Evolutionary conservation across 2,113 vertebrate species (phyloP).

Genomic region (Boulengeromyrus knoepffleri): DNA sequence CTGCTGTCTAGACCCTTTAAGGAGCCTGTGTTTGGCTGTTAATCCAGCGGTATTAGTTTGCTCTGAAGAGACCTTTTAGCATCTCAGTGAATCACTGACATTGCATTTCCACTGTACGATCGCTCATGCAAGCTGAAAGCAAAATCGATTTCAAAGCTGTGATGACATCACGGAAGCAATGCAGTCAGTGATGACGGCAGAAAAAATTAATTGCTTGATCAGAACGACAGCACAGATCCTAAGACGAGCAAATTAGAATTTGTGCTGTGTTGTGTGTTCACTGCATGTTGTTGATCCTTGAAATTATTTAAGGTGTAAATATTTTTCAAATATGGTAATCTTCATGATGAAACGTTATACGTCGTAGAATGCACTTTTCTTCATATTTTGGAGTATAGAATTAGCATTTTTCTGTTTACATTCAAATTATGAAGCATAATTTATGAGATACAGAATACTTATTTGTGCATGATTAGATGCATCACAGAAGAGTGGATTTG

Average conservation of each 20-base stretch:
- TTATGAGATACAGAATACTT: not conserved
- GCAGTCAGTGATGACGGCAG: not conserved
- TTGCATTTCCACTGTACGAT: not conserved
- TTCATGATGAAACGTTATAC: not conserved
- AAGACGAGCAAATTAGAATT: not conserved
- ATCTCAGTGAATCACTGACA: not conserved
- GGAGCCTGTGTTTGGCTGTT: not conserved
- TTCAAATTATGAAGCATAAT: not conserved
- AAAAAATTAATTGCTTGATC: not conserved
- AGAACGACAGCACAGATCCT: not conserved
- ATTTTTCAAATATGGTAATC: not conserved
- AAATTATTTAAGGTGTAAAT: not conserved
- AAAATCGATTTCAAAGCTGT: not conserved
- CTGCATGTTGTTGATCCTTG: not conserved
- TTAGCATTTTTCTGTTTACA: not conserved
- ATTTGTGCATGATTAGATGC: not conserved
- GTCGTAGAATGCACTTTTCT: not conserved
- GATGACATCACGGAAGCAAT: not conserved
- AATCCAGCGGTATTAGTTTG: not conserved
- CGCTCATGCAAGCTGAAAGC: not conserved
- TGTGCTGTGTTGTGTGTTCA: not conserved
- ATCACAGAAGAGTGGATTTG: not conserved
- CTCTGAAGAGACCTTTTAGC: not conserved
- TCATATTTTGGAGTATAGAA: not conserved
- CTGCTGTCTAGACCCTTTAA: not conserved